Evolutionary conservation across 2,888 invertebrate genomes (phyloP), one percentile per base, ranked within the genome.

Genomic region (Acleris literana): DNA sequence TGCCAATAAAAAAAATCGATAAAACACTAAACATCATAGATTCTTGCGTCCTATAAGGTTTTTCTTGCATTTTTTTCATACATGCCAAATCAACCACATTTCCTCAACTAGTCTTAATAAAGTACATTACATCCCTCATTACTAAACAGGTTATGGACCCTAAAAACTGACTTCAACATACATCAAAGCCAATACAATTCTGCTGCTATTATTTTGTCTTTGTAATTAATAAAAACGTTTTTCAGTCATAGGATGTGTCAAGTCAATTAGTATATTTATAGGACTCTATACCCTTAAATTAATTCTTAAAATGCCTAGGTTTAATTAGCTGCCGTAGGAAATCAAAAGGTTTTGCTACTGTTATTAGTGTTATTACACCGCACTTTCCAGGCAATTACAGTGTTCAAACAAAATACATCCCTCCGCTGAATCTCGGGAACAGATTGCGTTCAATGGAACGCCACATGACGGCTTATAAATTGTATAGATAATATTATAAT

Each of bases 391-490:
- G 11, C 53, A 49, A 66, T 66, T 66, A 66, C 29, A 11, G 43
- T 65, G 48, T 60, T 61, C 44, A 46, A 33, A 52, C 51, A 46
- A 33, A 52, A 57, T 52, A 57, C 46, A 62, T 66, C 61, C 56
- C 52, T 57, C 4, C 61, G 52, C 46, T 44, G 18, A 52, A 52
- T 49, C 48, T 7, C 17, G 18, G 48, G 22, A 62, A 62, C 62
- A 66, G 17, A 53, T 66, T 66, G 66, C 66, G 17, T 39, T 39
- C 39, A 62, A 53, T 52, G 43, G 17, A 18, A 52, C 17, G 58
- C 66, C 61, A 66, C 54, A 66, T 66, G 66, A 52, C 66, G 46
- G n/a, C n/a, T 44, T 44, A 13, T 13, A 16, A n/a, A 16, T 13
- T 44, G 13, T 44, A 13, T 44, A n/a, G 13, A 44, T n/a, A 44